Base-by-base conservation (phyloP, 2,888 invertebrate species). In the Drosophila paranaensis region DNA sequence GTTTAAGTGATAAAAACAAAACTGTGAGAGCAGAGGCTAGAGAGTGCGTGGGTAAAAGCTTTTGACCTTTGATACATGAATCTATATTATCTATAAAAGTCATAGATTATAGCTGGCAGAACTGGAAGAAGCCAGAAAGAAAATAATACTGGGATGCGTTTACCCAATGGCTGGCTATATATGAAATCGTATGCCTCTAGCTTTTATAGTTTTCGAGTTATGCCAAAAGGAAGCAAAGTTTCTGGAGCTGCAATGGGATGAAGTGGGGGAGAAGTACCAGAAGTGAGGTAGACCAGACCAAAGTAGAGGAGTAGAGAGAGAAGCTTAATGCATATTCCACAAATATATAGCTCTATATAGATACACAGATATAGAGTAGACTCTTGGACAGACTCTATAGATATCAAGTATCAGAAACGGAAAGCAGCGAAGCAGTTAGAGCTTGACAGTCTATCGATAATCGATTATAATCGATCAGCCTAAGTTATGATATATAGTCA, bases 1-100 rank as follows among this genome's bases (percentile, higher is more conserved):
- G 25, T 46, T 46, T 53, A 25, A 33, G 25, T 65, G 37, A 46
- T 66, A 45, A 30, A 1, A 20, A 20, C 20, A 20, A 20, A 20
- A 20, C 20, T 20, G 20, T 20, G 20, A 20, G 20, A 20, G 20
- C 20, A 20, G 20, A 20, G 43, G 14, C 27, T 30, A 6, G 6
- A 6, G 30, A n/a, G 30, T 33, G 50, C 16, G 11, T 11, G 16
- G 50, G 6, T 3, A 33, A 35, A 33, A 11, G 11, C 13, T 13
- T 35, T 16, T 11, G 2, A 50, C 16, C 16, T 35, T 50, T 33
- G 3, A 11, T 50, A 33, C 16, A 16, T 16, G 33, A 16, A 16
- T 16, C 16, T 6, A 48, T 20, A 20, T 20, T 20, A 20, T 20
- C 20, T 20, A 20, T 33, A 33, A 50, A 50, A 33, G 3, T 3